Evolutionary conservation across 2,113 vertebrate species (phyloP).

Genomic region (Oryzias melastigma): DNA sequence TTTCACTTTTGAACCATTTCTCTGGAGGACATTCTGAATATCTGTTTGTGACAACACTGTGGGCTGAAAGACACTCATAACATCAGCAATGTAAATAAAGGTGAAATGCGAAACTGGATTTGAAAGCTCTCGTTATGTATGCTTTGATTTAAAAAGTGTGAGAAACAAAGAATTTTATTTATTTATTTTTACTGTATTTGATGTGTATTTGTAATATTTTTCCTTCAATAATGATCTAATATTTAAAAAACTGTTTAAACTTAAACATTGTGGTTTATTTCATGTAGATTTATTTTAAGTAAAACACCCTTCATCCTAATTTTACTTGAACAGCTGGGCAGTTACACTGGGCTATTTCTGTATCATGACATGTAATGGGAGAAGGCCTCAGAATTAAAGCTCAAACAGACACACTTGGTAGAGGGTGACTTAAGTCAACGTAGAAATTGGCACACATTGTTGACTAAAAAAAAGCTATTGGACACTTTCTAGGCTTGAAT

Average conservation of each 20-base stretch:
- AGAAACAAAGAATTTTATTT: too few species aligned
- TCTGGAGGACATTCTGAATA: too few species aligned
- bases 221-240: too few species aligned
- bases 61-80: too few species aligned
- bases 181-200: too few species aligned
- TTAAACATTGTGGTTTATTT: background rate
- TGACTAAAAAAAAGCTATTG: background rate
- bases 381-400: background rate
- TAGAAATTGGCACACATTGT: background rate
- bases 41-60: too few species aligned
- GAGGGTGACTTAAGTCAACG: background rate
- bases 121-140: too few species aligned
- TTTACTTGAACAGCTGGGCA: background rate
- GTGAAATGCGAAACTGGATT: too few species aligned
- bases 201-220: too few species aligned
- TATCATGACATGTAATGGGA: constrained; percentile 30
- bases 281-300: background rate
- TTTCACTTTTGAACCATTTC: too few species aligned
- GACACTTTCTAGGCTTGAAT: background rate
- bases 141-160: too few species aligned
- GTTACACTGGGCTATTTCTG: constrained; percentile 40
- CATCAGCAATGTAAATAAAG: too few species aligned
- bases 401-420: background rate
- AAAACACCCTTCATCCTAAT: background rate
- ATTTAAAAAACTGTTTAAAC: background rate